Evolutionary conservation across 2,888 invertebrate genomes (phyloP), one percentile per base, ranked within the genome.

Genomic region (Argynnis bischoffii): DNA sequence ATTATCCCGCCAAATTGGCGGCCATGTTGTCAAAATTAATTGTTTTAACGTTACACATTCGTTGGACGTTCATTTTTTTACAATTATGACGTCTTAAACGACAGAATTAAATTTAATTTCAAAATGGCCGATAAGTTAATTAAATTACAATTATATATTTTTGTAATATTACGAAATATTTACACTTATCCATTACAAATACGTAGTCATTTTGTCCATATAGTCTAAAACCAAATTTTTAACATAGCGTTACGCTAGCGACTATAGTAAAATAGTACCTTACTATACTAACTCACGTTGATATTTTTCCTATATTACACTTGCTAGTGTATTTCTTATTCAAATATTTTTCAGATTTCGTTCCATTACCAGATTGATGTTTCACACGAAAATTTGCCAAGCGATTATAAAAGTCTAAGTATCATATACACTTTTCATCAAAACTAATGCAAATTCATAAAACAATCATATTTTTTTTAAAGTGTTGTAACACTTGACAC

Each of bases 231-330:
- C 46, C 46, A 46, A 56, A 59, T 11, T 26, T 59, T 21, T 47
- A 47, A 47, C 47, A 21, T 59, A 11, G 41, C 18, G 11, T 57
- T 48, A 59, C 47, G 16, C n/a, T 47, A 59, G n/a, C 11, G 26
- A 26, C n/a, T 59, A 57, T 26, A 57, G 57, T 47, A 47, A 48
- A 57, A 2, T 46, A 46, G 21, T 18, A 55, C 11, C 35, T 16
- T n/a, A 56, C 56, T 56, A 56, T 3, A 47, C 57, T 59, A n/a
- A 59, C 26, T 48, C 57, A 48, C n/a, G 57, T 59, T 41, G 35
- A 41, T 41, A 41, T 41, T 59, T 57, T n/a, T 31, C 15, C 26
- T n/a, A 47, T 11, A 11, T 15, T 56, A 46, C 41, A 56, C 56
- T 16, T 46, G 18, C 41, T 46, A 55, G 5, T 2, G 31, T 35